phyloP scores from a whole-genome alignment of 2,888 invertebrate species.

The Drosophila borealis region DNA sequence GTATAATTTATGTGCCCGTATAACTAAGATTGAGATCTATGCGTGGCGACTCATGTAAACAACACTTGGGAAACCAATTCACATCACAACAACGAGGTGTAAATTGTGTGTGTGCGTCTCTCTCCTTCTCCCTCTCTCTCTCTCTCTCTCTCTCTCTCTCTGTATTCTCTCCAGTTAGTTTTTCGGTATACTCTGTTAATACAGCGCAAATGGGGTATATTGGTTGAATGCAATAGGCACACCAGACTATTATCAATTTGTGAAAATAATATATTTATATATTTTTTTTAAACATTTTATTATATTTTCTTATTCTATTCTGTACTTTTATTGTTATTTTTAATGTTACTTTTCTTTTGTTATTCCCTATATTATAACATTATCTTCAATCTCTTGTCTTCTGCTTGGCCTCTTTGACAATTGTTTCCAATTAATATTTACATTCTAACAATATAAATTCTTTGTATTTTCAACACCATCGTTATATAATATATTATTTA shows the following conservation, averaged over 20 bases:
- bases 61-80: slow-evolving; percentile 35
- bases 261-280: no score
- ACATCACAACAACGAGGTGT: slow-evolving; percentile 6
- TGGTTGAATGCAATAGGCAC: not conserved
- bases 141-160: not conserved
- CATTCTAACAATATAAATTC: no score
- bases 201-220: not conserved
- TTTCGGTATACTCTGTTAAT: not conserved
- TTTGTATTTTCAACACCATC: no score
- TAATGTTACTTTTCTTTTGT: no score
- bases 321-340: no score
- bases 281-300: no score
- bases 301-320: no score
- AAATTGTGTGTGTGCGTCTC: slow-evolving; percentile 1
- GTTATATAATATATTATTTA: no score
- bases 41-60: slow-evolving; percentile 16
- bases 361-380: no score
- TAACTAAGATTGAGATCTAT: slow-evolving; percentile 21
- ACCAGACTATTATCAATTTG: not conserved
- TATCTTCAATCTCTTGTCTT: no score
- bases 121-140: not conserved
- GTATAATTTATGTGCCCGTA: slow-evolving; percentile 27
- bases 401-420: no score
- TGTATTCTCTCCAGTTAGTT: not conserved
- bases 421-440: no score